Percentiles rank a stretch among this genome's conserved stretches.
Conservation (phyloP, 1,140 invertebrate genomes). For the Ctenoplectra terminalis region DNA sequence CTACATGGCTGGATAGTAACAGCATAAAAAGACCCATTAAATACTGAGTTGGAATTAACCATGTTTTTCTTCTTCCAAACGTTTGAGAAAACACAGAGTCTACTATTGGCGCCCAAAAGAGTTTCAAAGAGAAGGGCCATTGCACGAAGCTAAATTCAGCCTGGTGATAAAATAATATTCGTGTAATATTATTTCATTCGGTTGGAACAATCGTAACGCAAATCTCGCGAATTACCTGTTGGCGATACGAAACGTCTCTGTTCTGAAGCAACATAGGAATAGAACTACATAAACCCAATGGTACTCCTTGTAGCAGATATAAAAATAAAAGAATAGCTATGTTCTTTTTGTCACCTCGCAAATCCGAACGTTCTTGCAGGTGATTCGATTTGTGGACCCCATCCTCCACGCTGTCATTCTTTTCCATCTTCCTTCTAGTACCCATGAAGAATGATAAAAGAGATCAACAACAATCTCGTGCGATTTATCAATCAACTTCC, state of each 20-base stretch:
- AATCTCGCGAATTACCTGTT: constrained; percentile 84
- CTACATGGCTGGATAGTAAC: constrained; percentile 89
- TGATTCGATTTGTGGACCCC: constrained; percentile 47
- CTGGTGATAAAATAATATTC: constrained; percentile 79
- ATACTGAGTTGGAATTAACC: constrained; percentile 97
- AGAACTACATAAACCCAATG: constrained; percentile 95
- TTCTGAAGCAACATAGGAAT: constrained; percentile 98
- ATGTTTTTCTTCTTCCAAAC: constrained; percentile 97
- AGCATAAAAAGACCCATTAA: constrained; percentile 93
- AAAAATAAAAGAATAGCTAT: constrained; percentile 95
- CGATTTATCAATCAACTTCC: neutral
- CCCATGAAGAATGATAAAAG: constrained; percentile 13
- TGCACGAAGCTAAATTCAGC: constrained; percentile 99
- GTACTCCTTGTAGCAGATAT: constrained; percentile 98
- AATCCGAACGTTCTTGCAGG: constrained; percentile 81
- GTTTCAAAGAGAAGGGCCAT: constrained; percentile 99
- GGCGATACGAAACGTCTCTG: constrained; percentile 93
- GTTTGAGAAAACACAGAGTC: constrained; percentile 93
- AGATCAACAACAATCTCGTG: neutral
- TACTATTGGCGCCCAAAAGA: constrained; percentile 99
- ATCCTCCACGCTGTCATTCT: constrained; percentile 61
- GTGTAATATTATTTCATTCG: neutral
- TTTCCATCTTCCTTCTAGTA: constrained; percentile 65
- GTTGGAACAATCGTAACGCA: neutral
- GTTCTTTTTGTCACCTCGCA: constrained; percentile 89